Percentiles rank a stretch among this genome's conserved stretches.
These are phyloP conservation scores for Nephrotoma appendiculata DNA, from an alignment of 2,888 invertebrate species.

Conservation along the genomic window DNA sequence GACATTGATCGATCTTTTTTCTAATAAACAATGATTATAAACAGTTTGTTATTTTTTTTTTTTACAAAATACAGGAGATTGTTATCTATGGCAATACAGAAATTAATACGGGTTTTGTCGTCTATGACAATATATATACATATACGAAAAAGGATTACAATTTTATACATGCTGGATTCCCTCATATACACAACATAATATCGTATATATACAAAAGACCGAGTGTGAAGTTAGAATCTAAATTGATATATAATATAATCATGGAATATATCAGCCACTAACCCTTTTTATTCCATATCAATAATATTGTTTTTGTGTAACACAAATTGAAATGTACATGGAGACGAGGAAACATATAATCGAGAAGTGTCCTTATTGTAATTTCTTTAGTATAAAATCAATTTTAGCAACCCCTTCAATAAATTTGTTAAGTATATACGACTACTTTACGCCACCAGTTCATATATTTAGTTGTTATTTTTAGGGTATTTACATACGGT, in stretches of 20 bases:
- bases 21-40: not conserved
- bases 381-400: not conserved
- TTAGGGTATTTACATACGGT: not conserved
- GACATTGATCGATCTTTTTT: not conserved
- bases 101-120: not conserved
- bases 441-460: not conserved
- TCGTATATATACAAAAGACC: not conserved
- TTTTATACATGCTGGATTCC: not conserved
- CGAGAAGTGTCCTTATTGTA: not conserved
- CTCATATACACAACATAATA: not conserved
- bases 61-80: not conserved
- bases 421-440: not conserved
- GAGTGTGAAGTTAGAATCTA: not conserved
- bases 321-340: not conserved
- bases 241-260: not conserved
- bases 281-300: not conserved
- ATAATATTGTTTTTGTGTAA: not conserved
- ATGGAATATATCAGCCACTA: not conserved
- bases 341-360: not conserved
- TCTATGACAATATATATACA: not conserved
- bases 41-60: not conserved
- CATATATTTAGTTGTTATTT: not conserved
- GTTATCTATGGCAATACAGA: not conserved
- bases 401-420: not conserved
- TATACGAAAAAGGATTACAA: not conserved